Conservation (phyloP, 2,888 invertebrate species). For the Epicampocera succincta region DNA sequence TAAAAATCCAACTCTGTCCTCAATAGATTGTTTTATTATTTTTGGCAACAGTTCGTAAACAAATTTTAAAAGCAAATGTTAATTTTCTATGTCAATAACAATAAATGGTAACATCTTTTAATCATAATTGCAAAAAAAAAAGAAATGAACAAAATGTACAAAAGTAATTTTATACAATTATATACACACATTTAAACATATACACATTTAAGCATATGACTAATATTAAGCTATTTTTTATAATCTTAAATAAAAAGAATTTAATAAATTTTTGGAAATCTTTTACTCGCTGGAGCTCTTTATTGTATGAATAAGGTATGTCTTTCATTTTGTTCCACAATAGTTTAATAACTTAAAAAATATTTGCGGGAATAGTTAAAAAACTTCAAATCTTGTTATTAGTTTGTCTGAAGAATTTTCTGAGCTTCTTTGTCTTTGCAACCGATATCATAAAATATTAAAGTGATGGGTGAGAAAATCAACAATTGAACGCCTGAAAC, state of each 20-base stretch:
- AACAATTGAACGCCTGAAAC: constrained; percentile 50
- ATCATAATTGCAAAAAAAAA: constrained; percentile 14
- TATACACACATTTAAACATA: constrained; percentile 18
- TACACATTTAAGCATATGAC: constrained; percentile 38
- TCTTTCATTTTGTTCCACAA: no score
- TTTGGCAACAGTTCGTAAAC: background rate
- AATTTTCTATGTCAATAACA: constrained; percentile 21
- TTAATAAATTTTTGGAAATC: constrained; percentile 6
- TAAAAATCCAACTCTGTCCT: background rate
- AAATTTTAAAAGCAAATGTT: constrained; percentile 1
- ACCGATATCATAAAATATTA: constrained; percentile 38
- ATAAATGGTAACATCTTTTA: constrained; percentile 1
- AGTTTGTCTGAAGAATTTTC: background rate
- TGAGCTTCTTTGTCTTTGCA: constrained; percentile 14
- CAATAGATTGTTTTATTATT: background rate
- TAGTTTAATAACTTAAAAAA: background rate
- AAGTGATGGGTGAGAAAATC: constrained; percentile 41
- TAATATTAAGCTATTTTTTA: constrained; percentile 56
- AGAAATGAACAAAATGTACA: constrained; percentile 54
- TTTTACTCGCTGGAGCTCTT: no score
- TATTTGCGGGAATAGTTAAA: background rate
- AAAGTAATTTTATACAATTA: constrained; percentile 57
- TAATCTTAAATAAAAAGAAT: constrained; percentile 57
- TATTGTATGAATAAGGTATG: no score
- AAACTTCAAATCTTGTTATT: constrained; percentile 2